A percentile compares a stretch with the other conserved stretches of the same genome.
These are phyloP conservation scores for Hirtodrosophila histrioides DNA, from an alignment of 2,888 invertebrate species.

Conservation along the genomic window DNA sequence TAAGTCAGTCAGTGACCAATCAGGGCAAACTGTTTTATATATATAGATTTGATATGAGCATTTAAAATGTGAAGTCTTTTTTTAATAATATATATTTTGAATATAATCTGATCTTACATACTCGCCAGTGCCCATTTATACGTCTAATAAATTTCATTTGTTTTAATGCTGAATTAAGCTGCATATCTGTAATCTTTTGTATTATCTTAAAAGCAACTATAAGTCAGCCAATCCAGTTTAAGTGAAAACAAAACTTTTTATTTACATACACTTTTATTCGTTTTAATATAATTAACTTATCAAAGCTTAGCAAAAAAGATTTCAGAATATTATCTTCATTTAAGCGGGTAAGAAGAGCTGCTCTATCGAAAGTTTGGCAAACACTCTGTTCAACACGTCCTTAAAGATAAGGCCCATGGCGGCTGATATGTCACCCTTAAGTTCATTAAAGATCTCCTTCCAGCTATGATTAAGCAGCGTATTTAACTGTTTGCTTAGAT, in stretches of 20 bases:
- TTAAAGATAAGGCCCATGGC: conserved; percentile 81
- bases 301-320: neutral
- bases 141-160: conserved; percentile 13
- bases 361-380: conserved; percentile 81
- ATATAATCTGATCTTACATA: conserved; percentile 9
- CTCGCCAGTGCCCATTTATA: neutral
- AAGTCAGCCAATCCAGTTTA: conserved; percentile 5
- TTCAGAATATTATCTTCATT: neutral
- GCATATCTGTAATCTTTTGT: conserved; percentile 2
- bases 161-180: conserved; percentile 3
- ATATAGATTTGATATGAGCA: neutral
- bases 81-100: neutral
- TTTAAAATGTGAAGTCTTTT: conserved; percentile 8
- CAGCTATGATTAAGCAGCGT: conserved; percentile 84
- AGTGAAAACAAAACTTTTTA: neutral
- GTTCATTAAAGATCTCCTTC: conserved; percentile 83
- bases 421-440: conserved; percentile 79
- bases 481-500: conserved; percentile 84
- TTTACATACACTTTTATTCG: neutral
- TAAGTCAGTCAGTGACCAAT: no score
- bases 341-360: conserved; percentile 53
- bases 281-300: conserved; percentile 16
- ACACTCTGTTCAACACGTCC: conserved; percentile 79
- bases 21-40: no score
- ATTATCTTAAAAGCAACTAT: conserved; percentile 23